Base-by-base conservation (phyloP, 2,797 vertebrate genomes). In the Xenentodon cancila region DNA sequence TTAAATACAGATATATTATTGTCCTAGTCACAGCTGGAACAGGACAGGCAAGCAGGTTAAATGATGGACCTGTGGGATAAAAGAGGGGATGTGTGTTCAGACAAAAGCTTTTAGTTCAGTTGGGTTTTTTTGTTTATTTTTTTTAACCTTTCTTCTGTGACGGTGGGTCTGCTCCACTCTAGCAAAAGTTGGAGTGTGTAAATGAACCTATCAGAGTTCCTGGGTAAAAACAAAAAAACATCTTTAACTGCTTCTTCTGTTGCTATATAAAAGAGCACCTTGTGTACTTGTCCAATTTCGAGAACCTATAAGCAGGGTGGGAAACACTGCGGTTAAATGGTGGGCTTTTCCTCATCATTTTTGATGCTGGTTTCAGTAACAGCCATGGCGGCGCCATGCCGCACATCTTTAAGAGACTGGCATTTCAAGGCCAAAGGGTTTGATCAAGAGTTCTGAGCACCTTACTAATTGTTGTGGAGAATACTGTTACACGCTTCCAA, bases 1-100 rank as follows among this genome's bases (percentile, higher is more conserved):
- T 86, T 90, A 79, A 79, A 82, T 72, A 53, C 76, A 68, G 55
- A 80, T 77, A 64, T 79, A 74, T 85, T 77, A 73, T 73, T 58
- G 73, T 84, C 95, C 95, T 97, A 96, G 94, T 96, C 95, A 92
- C 94, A 91, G 92, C 92, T 94, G 92, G 92, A 94, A 94, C 92
- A 94, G 94, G 92, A 95, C 92, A 93, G 93, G 92, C 74, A 66
- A 79, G 63, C 3, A 12, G 68, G 68, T 73, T 81, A 67, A 75
- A 64, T 65, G 66, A 77, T 53, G 53, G 56, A 32, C 42, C 7
- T 2, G 43, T 82, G 74, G 92, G 90, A 60, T 68, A 25, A 15
- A 51, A 21, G 34, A 37, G 53, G 53, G 17, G n/a, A 18, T 53
- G 60, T 22, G 68, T 59, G 54, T 74, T 74, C 64, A 19, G 57